A percentile compares a stretch with the other conserved stretches of the same genome.
Conservation (phyloP, 2,888 invertebrate species). For the Tipula helvola region DNA sequence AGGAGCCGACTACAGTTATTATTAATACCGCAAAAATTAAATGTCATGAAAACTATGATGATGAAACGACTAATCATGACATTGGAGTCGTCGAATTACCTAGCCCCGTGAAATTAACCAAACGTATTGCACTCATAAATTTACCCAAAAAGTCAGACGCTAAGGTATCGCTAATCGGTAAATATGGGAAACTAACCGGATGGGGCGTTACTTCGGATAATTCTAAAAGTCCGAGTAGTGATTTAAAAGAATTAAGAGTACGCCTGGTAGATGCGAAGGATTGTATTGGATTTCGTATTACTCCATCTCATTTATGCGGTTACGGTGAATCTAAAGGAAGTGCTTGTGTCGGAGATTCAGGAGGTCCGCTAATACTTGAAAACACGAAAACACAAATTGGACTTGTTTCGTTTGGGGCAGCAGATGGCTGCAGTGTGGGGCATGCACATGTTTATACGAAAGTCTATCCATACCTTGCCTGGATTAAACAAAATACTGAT, state of each 20-base stretch:
- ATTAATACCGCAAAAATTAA: background rate
- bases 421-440: background rate
- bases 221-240: background rate
- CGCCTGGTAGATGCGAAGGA: background rate
- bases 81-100: background rate
- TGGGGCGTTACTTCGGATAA: background rate
- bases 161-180: background rate
- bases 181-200: background rate
- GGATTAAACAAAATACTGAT: constrained; percentile 21
- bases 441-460: constrained; percentile 31
- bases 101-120: background rate
- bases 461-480: constrained; percentile 28
- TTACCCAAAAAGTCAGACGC: background rate
- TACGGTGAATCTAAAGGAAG: background rate
- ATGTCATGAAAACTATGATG: background rate
- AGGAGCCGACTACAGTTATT: background rate
- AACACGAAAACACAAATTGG: background rate
- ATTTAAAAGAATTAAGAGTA: background rate
- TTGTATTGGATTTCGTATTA: background rate
- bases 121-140: background rate
- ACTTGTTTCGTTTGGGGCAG: background rate
- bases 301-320: background rate
- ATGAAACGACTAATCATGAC: background rate
- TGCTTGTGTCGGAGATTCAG: background rate
- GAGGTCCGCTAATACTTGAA: background rate